Evolutionary conservation across 2,113 vertebrate genomes (phyloP).

Genomic region (Perca flavescens): DNA sequence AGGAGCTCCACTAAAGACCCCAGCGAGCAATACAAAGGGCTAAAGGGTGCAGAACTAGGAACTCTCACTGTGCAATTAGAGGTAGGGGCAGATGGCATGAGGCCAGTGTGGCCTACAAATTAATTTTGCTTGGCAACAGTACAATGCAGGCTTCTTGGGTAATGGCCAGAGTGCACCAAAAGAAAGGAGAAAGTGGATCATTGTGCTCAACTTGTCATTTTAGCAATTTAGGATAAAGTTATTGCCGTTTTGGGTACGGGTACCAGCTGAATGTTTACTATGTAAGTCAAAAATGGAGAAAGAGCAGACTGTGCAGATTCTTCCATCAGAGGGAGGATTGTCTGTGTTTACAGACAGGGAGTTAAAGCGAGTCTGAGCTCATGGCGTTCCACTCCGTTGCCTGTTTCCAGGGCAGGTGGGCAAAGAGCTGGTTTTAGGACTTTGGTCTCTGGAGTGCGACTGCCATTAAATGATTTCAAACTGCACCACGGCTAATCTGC

Average conservation of each 20-base stretch:
- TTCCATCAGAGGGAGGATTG: neutral
- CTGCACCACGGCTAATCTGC: slow-evolving; percentile 32
- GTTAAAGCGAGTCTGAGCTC: slow-evolving; percentile 16
- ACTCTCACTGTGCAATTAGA: slow-evolving; percentile 65
- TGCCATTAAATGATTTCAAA: slow-evolving; percentile 47
- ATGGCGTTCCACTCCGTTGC: slow-evolving; percentile 36
- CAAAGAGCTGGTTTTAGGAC: slow-evolving; percentile 50
- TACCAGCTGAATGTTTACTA: neutral
- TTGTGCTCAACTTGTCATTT: neutral
- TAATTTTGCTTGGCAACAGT: slow-evolving; percentile 79
- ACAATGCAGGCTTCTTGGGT: slow-evolving; percentile 69
- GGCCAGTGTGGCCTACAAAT: slow-evolving; percentile 72
- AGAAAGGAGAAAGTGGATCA: slow-evolving; percentile 7
- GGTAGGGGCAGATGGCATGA: slow-evolving; percentile 58
- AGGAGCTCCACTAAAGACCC: slow-evolving; percentile 9
- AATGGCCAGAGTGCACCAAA: slow-evolving; percentile 9
- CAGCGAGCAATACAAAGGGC: slow-evolving; percentile 1
- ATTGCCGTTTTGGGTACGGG: neutral
- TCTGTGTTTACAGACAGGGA: slow-evolving; percentile 12
- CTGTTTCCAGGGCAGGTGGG: slow-evolving; percentile 45
- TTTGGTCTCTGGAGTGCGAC: slow-evolving; percentile 55
- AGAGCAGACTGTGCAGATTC: slow-evolving; percentile 11
- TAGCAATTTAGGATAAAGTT: slow-evolving; percentile 7
- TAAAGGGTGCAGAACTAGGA: slow-evolving; percentile 21
- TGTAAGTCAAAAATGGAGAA: neutral